phyloP scores from a whole-genome alignment of 2,888 invertebrate genomes.

The Acanthosepion esculentum region DNA sequence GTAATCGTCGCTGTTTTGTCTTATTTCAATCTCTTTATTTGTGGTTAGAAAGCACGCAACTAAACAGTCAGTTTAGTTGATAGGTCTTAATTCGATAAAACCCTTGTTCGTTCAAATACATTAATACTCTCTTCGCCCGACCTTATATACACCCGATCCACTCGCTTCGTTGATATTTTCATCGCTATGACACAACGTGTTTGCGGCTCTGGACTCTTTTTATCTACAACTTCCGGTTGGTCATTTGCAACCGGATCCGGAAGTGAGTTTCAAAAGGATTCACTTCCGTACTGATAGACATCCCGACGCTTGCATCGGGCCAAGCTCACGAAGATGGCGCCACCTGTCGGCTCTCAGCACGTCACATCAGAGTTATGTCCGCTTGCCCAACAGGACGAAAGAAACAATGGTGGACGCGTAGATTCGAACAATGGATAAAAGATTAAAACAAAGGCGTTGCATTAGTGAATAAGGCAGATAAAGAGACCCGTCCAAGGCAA shows the following conservation, averaged over 20 bases:
- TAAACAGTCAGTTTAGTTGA: too few species aligned
- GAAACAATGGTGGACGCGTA: not conserved
- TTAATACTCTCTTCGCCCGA: too few species aligned
- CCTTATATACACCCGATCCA: not conserved
- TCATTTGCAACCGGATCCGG: not conserved
- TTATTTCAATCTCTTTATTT: too few species aligned
- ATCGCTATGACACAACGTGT: not conserved
- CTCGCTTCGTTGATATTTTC: not conserved
- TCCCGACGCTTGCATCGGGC: not conserved
- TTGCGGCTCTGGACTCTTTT: too few species aligned
- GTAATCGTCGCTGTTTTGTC: too few species aligned
- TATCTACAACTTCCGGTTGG: constrained; percentile 12
- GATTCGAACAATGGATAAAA: not conserved
- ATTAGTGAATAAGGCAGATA: not conserved
- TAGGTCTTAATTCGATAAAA: too few species aligned
- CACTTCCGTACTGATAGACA: not conserved
- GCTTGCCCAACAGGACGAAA: not conserved
- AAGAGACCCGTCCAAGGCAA: not conserved
- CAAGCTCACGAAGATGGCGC: constrained; percentile 41
- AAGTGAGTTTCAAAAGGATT: not conserved
- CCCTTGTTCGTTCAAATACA: not conserved
- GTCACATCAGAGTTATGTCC: not conserved
- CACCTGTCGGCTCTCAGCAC: too few species aligned
- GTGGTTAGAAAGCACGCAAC: too few species aligned
- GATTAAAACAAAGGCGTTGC: not conserved